Evolutionary conservation across 2,888 invertebrate genomes (phyloP).

Genomic region (Cosmia trapezina): DNA sequence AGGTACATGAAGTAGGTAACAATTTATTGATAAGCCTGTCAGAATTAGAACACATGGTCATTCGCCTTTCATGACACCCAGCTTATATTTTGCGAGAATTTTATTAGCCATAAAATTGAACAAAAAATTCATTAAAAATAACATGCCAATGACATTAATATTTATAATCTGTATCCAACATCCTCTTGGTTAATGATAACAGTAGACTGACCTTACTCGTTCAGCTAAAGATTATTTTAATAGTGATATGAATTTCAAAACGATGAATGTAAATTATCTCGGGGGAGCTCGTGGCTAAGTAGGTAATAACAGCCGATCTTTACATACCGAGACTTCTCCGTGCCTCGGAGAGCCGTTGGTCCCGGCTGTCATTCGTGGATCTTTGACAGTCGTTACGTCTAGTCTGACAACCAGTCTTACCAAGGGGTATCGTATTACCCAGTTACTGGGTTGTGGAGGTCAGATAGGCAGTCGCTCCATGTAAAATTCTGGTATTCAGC

Average conservation of each 20-base stretch:
- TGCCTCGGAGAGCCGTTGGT: neutral
- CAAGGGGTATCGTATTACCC: neutral
- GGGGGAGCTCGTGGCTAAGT: too few relatives aligned
- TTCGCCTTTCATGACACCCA: neutral
- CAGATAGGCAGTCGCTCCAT: neutral
- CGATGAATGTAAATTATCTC: too few relatives aligned
- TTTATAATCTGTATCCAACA: conserved; percentile 14
- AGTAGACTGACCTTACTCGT: neutral
- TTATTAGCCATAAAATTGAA: neutral
- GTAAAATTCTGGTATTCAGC: neutral
- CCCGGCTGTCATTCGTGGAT: neutral
- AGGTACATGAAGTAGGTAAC: too few relatives aligned
- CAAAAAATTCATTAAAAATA: neutral
- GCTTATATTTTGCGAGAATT: neutral
- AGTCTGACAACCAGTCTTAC: neutral
- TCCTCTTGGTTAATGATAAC: conserved; percentile 9
- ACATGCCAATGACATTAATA: conserved; percentile 3
- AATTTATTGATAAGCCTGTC: too few relatives aligned
- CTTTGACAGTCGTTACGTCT: neutral
- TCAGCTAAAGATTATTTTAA: neutral
- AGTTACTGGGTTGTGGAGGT: neutral
- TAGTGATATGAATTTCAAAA: neutral
- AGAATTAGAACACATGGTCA: too few relatives aligned
- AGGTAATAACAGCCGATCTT: too few relatives aligned
- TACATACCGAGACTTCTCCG: neutral